Percentiles rank a stretch among this genome's conserved stretches.
These are phyloP conservation scores for Laupala kohalensis DNA, from an alignment of 1,140 invertebrate genomes.

Conservation along the genomic window DNA sequence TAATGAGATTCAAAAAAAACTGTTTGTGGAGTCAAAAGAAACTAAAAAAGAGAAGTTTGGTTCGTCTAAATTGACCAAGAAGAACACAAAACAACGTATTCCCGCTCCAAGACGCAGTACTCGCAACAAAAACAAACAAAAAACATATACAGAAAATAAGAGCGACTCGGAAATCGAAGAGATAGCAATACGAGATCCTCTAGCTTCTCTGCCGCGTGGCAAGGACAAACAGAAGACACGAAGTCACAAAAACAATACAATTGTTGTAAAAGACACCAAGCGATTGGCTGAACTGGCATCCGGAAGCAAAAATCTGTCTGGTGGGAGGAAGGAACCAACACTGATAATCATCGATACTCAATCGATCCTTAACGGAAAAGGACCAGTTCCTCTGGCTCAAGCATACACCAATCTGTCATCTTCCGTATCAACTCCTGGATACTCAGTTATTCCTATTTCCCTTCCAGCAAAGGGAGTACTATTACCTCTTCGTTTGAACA, in stretches of 20 bases:
- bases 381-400: conserved; percentile 39
- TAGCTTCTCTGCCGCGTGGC: conserved; percentile 34
- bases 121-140: conserved; percentile 44
- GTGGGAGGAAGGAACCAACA: conserved; percentile 57
- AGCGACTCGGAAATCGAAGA: conserved; percentile 52
- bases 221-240: conserved; percentile 29
- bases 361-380: conserved; percentile 49
- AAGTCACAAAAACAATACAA: conserved; percentile 38
- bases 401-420: conserved; percentile 17
- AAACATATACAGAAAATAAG: conserved; percentile 44
- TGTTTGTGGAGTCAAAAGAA: no score
- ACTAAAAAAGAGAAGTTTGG: conserved; percentile 3
- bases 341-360: conserved; percentile 68
- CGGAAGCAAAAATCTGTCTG: conserved; percentile 34
- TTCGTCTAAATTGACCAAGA: conserved; percentile 26
- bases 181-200: conserved; percentile 51
- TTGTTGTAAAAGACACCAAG: conserved; percentile 60
- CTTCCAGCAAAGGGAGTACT: conserved; percentile 41
- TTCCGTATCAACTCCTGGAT: conserved; percentile 6
- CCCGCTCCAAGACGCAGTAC: conserved; percentile 44
- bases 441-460: conserved; percentile 18
- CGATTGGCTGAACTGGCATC: conserved; percentile 53
- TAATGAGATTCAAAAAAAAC: no score
- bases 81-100: conserved; percentile 25
- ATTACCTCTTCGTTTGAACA: conserved; percentile 22